These are phyloP conservation scores for Papilio helenus DNA, from an alignment of 1,140 invertebrate genomes.

Conservation along the genomic window DNA sequence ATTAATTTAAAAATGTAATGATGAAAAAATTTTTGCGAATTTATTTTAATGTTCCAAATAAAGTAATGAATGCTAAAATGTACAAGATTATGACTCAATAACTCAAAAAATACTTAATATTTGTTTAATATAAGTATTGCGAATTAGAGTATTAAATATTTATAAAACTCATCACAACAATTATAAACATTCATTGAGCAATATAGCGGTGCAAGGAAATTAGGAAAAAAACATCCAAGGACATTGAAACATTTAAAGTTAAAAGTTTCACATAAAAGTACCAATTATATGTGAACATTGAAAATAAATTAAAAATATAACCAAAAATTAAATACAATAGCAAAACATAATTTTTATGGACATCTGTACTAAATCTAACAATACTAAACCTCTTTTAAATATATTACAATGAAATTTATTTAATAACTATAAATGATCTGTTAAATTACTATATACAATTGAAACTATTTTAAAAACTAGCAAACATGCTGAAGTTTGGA, in stretches of 20 bases:
- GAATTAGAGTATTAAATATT: conserved; percentile 43
- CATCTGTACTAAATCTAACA: conserved; percentile 47
- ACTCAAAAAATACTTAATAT: conserved; percentile 38
- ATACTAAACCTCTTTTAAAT: neutral
- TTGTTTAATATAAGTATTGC: conserved; percentile 78
- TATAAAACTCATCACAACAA: conserved; percentile 21
- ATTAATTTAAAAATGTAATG: neutral
- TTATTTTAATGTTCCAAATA: neutral
- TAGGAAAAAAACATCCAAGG: conserved; percentile 3
- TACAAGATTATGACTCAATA: conserved; percentile 27
- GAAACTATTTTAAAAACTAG: neutral
- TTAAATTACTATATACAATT: neutral
- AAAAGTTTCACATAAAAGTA: conserved; percentile 3
- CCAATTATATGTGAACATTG: conserved; percentile 38
- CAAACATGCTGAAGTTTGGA: neutral
- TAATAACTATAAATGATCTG: neutral
- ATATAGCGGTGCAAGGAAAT: neutral
- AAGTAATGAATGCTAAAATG: neutral
- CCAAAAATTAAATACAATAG: conserved; percentile 48
- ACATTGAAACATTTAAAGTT: conserved; percentile 23
- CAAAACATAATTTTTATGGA: conserved; percentile 41
- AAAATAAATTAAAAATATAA: conserved; percentile 45
- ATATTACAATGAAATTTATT: conserved; percentile 35
- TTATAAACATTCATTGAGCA: conserved; percentile 22
- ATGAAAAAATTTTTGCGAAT: neutral